phyloP scores from a whole-genome alignment of 2,113 vertebrate species.

The Bos taurus region DNA sequence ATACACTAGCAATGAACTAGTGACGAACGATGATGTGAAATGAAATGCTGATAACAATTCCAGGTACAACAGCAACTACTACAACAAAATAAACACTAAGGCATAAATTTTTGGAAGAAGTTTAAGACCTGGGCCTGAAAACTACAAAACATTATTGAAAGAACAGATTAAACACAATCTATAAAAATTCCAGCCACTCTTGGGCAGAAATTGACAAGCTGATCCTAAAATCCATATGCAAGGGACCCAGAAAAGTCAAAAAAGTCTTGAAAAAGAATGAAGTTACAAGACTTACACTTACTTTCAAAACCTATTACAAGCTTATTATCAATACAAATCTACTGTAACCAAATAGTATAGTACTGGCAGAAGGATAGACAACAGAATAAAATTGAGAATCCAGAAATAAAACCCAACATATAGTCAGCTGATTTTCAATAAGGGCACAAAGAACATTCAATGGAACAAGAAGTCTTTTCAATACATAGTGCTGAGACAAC shows the following conservation, averaged over 20 bases:
- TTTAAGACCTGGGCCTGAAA: not conserved
- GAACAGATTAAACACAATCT: not conserved
- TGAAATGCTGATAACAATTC: not conserved
- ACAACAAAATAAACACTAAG: slow-evolving; percentile 25
- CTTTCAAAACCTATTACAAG: slow-evolving; percentile 6
- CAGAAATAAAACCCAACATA: slow-evolving; percentile 16
- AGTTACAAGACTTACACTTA: not conserved
- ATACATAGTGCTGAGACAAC: not conserved
- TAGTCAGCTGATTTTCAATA: not conserved
- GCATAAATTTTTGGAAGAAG: not conserved
- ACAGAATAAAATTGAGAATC: not conserved
- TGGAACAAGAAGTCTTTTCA: not conserved
- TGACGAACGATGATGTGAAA: not conserved
- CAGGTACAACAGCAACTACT: not conserved
- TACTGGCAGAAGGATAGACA: not conserved
- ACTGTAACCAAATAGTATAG: not conserved
- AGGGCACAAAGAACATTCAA: not conserved
- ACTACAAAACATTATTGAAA: slow-evolving; percentile 2
- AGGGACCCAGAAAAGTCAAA: not conserved
- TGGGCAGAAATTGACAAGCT: not conserved
- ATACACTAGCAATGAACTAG: not conserved
- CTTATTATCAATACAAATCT: not conserved
- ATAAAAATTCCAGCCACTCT: slow-evolving; percentile 24
- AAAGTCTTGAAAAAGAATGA: not conserved
- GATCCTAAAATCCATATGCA: not conserved